Evolutionary conservation across 2,113 vertebrate species (phyloP), one percentile per base, ranked within the genome.

Genomic region (Saimiri boliviensis): DNA sequence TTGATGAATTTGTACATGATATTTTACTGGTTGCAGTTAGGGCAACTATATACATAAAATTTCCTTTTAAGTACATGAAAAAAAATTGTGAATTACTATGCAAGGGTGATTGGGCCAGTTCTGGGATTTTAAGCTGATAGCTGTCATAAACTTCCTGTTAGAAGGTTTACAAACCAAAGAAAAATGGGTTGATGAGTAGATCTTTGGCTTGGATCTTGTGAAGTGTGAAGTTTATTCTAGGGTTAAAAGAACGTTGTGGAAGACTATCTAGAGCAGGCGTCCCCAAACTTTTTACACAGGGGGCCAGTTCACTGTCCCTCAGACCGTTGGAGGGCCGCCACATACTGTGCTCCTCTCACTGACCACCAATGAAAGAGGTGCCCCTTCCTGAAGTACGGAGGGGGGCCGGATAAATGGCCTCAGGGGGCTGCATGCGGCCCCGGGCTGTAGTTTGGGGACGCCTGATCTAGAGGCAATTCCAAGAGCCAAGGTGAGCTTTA

Each of bases 51-150:
- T 83, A 35, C 71, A 7, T 63, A 70, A 32, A 77, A 92, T 91
- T 91, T 92, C 17, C 94, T 92, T 92, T 89, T 74, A 91, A 86
- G 70, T 68, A 94, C 11, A 70, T 23, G 35, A 68, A 49, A 76
- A 47, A 76, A 42, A 84, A 60, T 88, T 89, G 42, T 83, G 45
- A 54, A 49, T 89, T 96, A 76, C 52, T 73, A 0, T 84, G 25
- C 14, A 80, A 76, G n/a, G 58, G 40, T 77, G 2, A 8, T 80
- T 93, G 83, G 89, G 37, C 47, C 60, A 74, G 40, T 89, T 96
- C 42, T 68, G n/a, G 8, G n/a, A 63, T 86, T 96, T 96, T 79
- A 83, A 27, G 49, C 77, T 87, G 89, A 52, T 77, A 90, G 71
- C 71, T 71, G 0, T 90, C 16, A 66, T 25, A 79, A 92, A 79